These are phyloP conservation scores for Megaleporinus macrocephalus DNA, from an alignment of 2,113 vertebrate species.

Conservation along the genomic window DNA sequence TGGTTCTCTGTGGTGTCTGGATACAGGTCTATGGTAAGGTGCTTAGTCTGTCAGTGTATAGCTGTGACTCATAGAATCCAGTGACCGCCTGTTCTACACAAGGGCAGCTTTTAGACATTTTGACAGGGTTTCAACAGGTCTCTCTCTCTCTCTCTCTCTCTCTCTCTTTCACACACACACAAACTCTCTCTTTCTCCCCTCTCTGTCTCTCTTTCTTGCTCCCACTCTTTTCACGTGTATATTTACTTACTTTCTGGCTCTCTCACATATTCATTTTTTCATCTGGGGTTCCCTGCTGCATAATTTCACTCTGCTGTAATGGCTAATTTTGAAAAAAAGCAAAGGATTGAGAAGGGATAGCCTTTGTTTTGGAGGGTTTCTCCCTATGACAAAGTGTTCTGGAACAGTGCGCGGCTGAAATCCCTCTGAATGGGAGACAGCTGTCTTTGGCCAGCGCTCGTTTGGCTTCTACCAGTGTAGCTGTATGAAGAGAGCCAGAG, in stretches of 20 bases:
- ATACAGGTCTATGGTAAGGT: conserved; percentile 43
- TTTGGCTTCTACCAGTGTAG: conserved; percentile 68
- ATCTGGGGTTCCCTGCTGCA: conserved; percentile 61
- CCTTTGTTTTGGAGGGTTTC: conserved; percentile 92
- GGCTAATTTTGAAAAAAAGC: conserved; percentile 57
- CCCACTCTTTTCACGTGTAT: conserved; percentile 6
- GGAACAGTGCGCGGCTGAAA: conserved; percentile 87
- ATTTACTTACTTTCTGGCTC: neutral
- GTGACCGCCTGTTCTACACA: conserved; percentile 39
- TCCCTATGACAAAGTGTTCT: conserved; percentile 85
- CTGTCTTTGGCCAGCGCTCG: conserved; percentile 68
- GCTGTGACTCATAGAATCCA: conserved; percentile 66
- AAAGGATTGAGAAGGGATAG: conserved; percentile 58
- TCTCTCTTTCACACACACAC: too few relatives aligned
- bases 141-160: neutral
- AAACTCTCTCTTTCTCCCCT: too few relatives aligned
- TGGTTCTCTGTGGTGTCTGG: conserved; percentile 27
- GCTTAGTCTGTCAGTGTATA: conserved; percentile 42
- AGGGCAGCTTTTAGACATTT: conserved; percentile 39
- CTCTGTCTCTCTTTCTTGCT: neutral
- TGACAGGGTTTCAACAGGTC: conserved; percentile 30
- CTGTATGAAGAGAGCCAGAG: conserved; percentile 46
- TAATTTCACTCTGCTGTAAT: conserved; percentile 62
- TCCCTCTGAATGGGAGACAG: conserved; percentile 85
- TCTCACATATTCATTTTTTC: neutral